Conservation (phyloP, 2,797 vertebrate genomes). For the Fistularia commersonii region DNA sequence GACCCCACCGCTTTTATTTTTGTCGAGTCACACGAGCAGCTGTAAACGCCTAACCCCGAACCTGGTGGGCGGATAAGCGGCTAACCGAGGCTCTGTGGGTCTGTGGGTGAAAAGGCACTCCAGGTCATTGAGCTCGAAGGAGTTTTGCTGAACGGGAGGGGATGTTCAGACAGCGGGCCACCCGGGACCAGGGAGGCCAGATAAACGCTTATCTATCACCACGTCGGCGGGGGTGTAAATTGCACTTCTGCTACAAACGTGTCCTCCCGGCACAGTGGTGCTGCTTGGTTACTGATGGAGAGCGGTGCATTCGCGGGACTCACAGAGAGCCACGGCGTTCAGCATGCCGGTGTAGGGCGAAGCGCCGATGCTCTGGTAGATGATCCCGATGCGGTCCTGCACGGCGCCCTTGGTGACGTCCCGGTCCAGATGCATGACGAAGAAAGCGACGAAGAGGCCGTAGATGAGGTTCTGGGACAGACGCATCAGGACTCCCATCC, state of each 20-base stretch:
- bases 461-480: slow-evolving; percentile 92
- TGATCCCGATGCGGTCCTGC: slow-evolving; percentile 89
- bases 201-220: too few species aligned
- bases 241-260: too few species aligned
- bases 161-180: slow-evolving; percentile 7
- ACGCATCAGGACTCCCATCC: slow-evolving; percentile 87
- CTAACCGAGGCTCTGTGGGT: slow-evolving; percentile 4
- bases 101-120: slow-evolving; percentile 33
- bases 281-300: background rate
- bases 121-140: slow-evolving; percentile 11
- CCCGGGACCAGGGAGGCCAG: too few species aligned
- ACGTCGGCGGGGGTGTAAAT: too few species aligned
- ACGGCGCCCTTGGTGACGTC: slow-evolving; percentile 84
- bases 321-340: slow-evolving; percentile 90
- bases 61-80: too few species aligned
- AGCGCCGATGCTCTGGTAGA: slow-evolving; percentile 88
- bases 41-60: too few species aligned
- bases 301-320: slow-evolving; percentile 57
- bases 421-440: slow-evolving; percentile 77
- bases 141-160: slow-evolving; percentile 25
- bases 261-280: background rate
- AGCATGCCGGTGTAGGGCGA: slow-evolving; percentile 92
- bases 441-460: slow-evolving; percentile 86
- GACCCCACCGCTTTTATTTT: too few species aligned
- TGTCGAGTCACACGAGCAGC: too few species aligned